phyloP scores from a whole-genome alignment of 2,797 vertebrate species.

The Cottoperca gobio region DNA sequence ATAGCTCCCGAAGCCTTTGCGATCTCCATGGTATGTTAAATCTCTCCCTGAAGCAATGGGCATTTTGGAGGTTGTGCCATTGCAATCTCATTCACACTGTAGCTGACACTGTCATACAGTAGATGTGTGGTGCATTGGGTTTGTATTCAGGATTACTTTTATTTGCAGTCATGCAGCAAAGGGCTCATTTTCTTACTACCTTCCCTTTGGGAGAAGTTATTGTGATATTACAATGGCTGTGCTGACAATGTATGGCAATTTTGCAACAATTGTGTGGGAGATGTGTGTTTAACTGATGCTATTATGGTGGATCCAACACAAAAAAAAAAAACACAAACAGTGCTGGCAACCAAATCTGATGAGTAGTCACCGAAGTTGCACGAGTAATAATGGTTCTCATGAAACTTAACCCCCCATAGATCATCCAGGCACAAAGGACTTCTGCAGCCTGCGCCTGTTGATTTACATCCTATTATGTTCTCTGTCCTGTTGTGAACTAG shows the following conservation, averaged over 20 bases:
- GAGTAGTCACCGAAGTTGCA: constrained; percentile 1
- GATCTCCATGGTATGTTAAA: constrained; percentile 55
- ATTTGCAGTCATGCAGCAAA: constrained; percentile 2
- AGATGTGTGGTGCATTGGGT: not conserved
- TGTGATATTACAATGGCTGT: not conserved
- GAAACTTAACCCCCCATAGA: constrained; percentile 46
- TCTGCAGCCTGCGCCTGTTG: constrained; percentile 29
- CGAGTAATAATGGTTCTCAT: constrained; percentile 33
- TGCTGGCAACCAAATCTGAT: not conserved
- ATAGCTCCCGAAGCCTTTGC: constrained; percentile 39
- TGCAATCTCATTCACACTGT: constrained; percentile 42
- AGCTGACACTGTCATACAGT: not conserved
- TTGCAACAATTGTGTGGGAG: not conserved
- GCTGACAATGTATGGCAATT: not conserved
- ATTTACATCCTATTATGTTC: constrained; percentile 16
- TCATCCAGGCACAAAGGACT: constrained; percentile 21
- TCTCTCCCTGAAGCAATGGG: constrained; percentile 19
- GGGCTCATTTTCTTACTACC: not conserved
- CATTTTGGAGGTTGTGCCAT: constrained; percentile 31
- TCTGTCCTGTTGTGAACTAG: not conserved
- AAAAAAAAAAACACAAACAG: constrained; percentile 2
- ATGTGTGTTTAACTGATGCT: not conserved
- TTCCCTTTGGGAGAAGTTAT: not conserved
- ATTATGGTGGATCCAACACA: not conserved
- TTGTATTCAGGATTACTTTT: not conserved